Base-by-base conservation (phyloP, 2,888 invertebrate species). In the Keiferia lycopersicella region DNA sequence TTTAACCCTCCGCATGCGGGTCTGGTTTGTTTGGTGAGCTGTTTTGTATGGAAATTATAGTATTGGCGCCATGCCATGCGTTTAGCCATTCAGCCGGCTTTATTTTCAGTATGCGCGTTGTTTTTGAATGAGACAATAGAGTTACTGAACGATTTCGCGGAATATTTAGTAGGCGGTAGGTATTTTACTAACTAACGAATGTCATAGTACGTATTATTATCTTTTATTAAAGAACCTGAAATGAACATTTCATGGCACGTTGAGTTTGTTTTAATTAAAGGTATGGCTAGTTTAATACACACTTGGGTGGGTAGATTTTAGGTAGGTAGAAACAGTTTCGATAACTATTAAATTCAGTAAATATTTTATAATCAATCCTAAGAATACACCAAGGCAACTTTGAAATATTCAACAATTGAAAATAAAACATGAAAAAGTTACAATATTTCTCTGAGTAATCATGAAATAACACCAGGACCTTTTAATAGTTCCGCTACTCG, bases 21-120 rank as follows among this genome's bases (percentile, higher is more conserved):
- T 70, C 78, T 79, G 72, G 18, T 8, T 68, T 64, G 65, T 57
- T 45, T 68, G 63, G 67, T 64, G 64, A 70, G 59, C 26, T 18
- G 50, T 68, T 69, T 73, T 68, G 70, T 73, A 81, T 83, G 80
- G 79, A 79, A 80, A 81, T 85, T 76, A 72, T 79, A 80, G 79
- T 80, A 81, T 82, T 89, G 88, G 88, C 89, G 82, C 69, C 69
- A 69, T 74, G 88, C 88, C 88, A 75, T 70, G 70, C 68, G 67
- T 68, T 70, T 69, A 64, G 73, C 73, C 74, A 80, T 82, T 81
- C 80, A 77, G 75, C 78, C 73, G 76, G 76, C 75, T 81, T 83
- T 86, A 86, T 86, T 84, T 82, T 80, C 73, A 73, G 78, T 78
- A 82, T 84, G 82, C 74, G 81, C 79, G 83, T 82, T 79, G 87